Evolutionary conservation across 2,113 vertebrate genomes (phyloP).

Genomic region (Xiphorhynchus elegans): DNA sequence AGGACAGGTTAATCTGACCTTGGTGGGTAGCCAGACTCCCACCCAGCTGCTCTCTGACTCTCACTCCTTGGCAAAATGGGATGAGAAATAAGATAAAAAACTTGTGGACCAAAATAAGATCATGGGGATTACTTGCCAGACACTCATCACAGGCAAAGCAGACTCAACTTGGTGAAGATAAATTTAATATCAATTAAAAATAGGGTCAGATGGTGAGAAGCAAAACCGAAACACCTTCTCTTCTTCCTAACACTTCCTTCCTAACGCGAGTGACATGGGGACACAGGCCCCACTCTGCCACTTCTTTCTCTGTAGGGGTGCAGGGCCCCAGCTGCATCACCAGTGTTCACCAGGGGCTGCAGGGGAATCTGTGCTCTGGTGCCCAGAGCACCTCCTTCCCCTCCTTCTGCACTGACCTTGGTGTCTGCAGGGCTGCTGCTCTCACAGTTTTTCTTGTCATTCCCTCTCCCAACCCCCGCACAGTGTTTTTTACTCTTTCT

Average conservation of each 20-base stretch:
- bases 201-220: background rate
- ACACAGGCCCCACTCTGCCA: background rate
- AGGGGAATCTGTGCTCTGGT: rapidly evolving
- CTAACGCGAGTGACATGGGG: rapidly evolving
- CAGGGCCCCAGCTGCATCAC: background rate
- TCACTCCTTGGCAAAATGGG: background rate
- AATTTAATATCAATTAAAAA: background rate
- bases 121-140: background rate
- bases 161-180: background rate
- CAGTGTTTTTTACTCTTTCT: background rate
- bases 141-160: background rate
- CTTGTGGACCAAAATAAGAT: background rate
- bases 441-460: background rate
- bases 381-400: background rate
- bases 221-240: background rate
- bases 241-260: background rate
- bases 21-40: background rate
- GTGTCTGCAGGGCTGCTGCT: background rate
- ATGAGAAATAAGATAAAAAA: background rate
- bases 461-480: background rate
- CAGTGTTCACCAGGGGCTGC: background rate
- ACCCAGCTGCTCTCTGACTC: background rate
- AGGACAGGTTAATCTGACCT: background rate
- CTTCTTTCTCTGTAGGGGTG: background rate
- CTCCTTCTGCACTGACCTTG: background rate